phyloP scores from a whole-genome alignment of 2,797 vertebrate species.

The Labroides dimidiatus region DNA sequence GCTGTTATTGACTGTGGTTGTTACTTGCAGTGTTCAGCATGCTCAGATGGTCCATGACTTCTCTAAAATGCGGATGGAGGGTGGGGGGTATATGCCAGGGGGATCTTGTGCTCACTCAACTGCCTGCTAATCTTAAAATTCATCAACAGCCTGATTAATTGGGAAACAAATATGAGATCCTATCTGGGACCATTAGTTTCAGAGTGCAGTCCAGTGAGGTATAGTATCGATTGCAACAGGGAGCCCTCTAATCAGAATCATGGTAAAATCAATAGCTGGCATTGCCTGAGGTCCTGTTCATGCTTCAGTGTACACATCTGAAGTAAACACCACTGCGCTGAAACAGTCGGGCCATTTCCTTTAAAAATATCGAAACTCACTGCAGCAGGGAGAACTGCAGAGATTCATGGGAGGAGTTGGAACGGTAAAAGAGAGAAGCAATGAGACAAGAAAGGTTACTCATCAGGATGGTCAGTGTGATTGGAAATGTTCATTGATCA shows the following conservation, averaged over 20 bases:
- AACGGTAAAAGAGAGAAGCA: constrained; percentile 45
- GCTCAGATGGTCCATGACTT: constrained; percentile 40
- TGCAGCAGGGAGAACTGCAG: constrained; percentile 42
- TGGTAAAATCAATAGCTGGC: constrained; percentile 80
- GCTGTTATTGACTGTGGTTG: constrained; percentile 56
- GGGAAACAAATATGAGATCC: constrained; percentile 73
- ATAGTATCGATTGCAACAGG: constrained; percentile 75
- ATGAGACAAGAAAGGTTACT: constrained; percentile 36
- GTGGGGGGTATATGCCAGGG: constrained; percentile 22
- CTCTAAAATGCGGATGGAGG: constrained; percentile 35
- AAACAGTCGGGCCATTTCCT: constrained; percentile 65
- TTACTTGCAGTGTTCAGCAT: constrained; percentile 37
- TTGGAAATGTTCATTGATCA: constrained; percentile 45
- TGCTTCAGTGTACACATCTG: constrained; percentile 77
- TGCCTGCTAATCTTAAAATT: constrained; percentile 69
- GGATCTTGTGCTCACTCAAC: constrained; percentile 56
- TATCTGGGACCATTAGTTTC: constrained; percentile 74
- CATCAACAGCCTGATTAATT: constrained; percentile 72
- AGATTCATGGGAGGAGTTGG: constrained; percentile 62
- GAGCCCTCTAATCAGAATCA: constrained; percentile 82
- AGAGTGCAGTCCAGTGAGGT: constrained; percentile 75
- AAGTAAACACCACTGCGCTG: constrained; percentile 65
- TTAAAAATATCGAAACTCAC: constrained; percentile 69
- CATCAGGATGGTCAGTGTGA: constrained; percentile 42
- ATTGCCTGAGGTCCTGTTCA: constrained; percentile 72